These are phyloP conservation scores for Neoitamus cyanurus DNA, from an alignment of 2,888 invertebrate species.

Conservation along the genomic window DNA sequence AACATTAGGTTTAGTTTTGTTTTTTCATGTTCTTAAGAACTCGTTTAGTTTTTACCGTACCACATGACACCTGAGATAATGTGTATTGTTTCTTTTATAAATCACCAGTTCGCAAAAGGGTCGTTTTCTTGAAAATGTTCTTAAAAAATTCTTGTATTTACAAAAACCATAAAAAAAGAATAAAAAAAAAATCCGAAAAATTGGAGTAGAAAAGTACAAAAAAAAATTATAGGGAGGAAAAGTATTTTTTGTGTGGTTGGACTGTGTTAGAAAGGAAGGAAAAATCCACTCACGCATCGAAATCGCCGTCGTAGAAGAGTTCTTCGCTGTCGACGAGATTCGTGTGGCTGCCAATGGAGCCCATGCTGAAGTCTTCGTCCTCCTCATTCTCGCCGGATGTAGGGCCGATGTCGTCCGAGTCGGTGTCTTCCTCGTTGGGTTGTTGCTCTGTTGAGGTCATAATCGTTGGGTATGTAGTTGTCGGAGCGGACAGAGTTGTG, in stretches of 20 bases:
- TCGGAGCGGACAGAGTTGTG: neutral
- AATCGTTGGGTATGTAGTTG: slow-evolving; percentile 47
- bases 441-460: slow-evolving; percentile 55
- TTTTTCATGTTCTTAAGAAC: neutral
- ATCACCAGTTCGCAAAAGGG: neutral
- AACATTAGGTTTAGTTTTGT: neutral
- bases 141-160: slow-evolving; percentile 32
- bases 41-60: neutral
- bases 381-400: slow-evolving; percentile 54
- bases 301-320: slow-evolving; percentile 63
- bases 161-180: neutral
- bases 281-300: slow-evolving; percentile 63
- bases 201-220: slow-evolving; percentile 35
- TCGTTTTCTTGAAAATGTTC: neutral
- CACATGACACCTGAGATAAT: slow-evolving; percentile 33
- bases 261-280: slow-evolving; percentile 47
- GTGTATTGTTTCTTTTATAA: neutral
- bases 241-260: neutral
- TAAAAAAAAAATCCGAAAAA: neutral
- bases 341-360: slow-evolving; percentile 56
- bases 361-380: slow-evolving; percentile 56
- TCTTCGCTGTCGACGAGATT: slow-evolving; percentile 57
- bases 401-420: slow-evolving; percentile 23
- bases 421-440: slow-evolving; percentile 45
- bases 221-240: slow-evolving; percentile 1